Conservation (phyloP, 1,140 invertebrate species). For the Neodiprion lecontei region DNA sequence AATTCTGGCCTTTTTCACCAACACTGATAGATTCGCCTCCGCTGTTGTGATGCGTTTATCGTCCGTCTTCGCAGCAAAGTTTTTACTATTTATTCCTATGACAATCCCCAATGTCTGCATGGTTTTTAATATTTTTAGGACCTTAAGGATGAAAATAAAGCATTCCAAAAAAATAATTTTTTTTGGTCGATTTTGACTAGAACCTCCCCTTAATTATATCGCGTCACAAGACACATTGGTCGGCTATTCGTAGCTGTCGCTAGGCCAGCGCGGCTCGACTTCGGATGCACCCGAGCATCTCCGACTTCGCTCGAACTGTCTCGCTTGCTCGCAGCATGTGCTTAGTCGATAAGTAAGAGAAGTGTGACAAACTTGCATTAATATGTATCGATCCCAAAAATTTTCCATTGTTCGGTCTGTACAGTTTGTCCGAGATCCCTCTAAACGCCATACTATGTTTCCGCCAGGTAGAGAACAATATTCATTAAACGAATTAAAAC, state of each 20-base stretch:
- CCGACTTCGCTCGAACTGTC: not conserved
- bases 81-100: too few relatives aligned
- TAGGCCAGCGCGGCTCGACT: not conserved
- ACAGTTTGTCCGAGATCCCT: conserved; percentile 26
- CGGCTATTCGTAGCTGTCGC: not conserved
- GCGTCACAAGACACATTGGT: not conserved
- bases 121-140: too few relatives aligned
- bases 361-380: not conserved
- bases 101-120: too few relatives aligned
- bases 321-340: not conserved
- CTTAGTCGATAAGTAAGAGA: not conserved
- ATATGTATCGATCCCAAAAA: conserved; percentile 19
- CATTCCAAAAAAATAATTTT: not conserved
- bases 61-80: too few relatives aligned
- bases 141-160: too few relatives aligned
- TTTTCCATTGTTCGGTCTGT: conserved; percentile 28
- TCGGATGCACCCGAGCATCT: not conserved
- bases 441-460: conserved; percentile 28
- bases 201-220: not conserved
- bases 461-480: conserved; percentile 26
- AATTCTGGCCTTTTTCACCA: too few relatives aligned
- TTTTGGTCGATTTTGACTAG: too few relatives aligned
- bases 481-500: conserved; percentile 14
- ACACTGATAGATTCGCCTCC: too few relatives aligned
- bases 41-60: too few relatives aligned